phyloP scores from a whole-genome alignment of 2,113 vertebrate species.

The Cephalopterus ornatus region DNA sequence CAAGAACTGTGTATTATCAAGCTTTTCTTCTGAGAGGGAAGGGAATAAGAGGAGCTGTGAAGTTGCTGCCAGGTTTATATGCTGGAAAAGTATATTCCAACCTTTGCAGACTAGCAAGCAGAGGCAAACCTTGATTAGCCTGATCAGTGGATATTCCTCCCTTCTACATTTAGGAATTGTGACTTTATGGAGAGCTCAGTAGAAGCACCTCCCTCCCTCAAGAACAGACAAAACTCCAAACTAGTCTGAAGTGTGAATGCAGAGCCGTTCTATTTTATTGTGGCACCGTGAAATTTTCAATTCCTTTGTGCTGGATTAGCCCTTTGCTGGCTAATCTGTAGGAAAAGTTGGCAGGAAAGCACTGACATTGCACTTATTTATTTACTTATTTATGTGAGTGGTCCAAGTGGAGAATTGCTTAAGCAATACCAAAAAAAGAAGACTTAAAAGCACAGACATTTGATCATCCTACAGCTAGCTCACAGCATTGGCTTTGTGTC shows the following conservation, averaged over 20 bases:
- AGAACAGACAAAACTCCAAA: not conserved
- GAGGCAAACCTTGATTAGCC: not conserved
- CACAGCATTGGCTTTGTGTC: conserved; percentile 41
- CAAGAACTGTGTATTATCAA: not conserved
- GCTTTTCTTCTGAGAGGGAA: not conserved
- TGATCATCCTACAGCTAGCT: conserved; percentile 52
- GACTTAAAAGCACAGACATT: conserved; percentile 52
- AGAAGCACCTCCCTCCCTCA: not conserved
- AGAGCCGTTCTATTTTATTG: not conserved
- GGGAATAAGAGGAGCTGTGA: not conserved
- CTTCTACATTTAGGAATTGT: not conserved
- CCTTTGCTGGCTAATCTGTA: not conserved
- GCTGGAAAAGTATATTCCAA: not conserved
- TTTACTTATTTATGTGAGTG: conserved; percentile 40
- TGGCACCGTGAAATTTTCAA: not conserved
- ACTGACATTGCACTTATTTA: conserved; percentile 22
- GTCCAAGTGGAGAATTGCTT: conserved; percentile 41
- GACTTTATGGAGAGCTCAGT: not conserved
- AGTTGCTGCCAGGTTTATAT: not conserved
- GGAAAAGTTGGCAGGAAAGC: conserved; percentile 20
- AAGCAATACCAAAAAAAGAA: conserved; percentile 54
- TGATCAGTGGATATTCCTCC: not conserved
- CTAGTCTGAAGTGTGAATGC: not conserved
- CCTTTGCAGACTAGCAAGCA: not conserved
- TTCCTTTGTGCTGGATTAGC: not conserved